Evolutionary conservation across 92 coral and sea anemone species (phyloP).

Genomic region (Heliopora coerulea): DNA sequence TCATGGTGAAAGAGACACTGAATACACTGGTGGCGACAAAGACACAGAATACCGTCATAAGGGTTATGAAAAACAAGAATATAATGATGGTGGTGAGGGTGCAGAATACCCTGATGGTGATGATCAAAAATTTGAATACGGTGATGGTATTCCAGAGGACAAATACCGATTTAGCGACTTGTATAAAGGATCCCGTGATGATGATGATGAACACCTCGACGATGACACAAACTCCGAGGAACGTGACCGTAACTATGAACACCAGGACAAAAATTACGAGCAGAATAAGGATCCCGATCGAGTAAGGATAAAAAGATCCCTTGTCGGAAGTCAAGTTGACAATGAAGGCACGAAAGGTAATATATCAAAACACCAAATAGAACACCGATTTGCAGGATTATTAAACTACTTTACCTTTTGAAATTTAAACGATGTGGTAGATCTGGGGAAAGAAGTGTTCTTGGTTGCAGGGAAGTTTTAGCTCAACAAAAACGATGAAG

Average conservation of each 20-base stretch:
- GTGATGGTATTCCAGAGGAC: background rate
- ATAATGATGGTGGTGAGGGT: background rate
- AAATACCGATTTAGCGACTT: conserved; percentile 60
- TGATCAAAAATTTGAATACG: background rate
- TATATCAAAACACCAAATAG: too few relatives aligned
- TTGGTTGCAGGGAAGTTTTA: too few relatives aligned
- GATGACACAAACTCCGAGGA: conserved; percentile 55
- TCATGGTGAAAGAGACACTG: background rate
- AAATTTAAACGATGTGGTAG: too few relatives aligned
- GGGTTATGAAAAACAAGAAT: background rate
- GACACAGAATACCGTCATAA: background rate
- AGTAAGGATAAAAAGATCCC: background rate
- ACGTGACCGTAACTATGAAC: conserved; percentile 61
- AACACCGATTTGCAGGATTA: too few relatives aligned
- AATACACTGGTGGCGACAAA: background rate
- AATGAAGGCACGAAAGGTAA: conserved; percentile 9
- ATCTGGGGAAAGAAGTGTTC: too few relatives aligned
- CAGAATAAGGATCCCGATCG: background rate
- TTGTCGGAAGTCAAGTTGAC: conserved; percentile 45
- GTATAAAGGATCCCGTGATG: conserved; percentile 58
- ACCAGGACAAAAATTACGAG: conserved; percentile 68
- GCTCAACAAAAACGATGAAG: too few relatives aligned
- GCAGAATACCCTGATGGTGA: background rate
- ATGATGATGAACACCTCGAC: conserved; percentile 32
- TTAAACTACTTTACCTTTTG: too few relatives aligned